Conservation (phyloP, 1,140 invertebrate genomes). For the Solenopsis fugax region DNA sequence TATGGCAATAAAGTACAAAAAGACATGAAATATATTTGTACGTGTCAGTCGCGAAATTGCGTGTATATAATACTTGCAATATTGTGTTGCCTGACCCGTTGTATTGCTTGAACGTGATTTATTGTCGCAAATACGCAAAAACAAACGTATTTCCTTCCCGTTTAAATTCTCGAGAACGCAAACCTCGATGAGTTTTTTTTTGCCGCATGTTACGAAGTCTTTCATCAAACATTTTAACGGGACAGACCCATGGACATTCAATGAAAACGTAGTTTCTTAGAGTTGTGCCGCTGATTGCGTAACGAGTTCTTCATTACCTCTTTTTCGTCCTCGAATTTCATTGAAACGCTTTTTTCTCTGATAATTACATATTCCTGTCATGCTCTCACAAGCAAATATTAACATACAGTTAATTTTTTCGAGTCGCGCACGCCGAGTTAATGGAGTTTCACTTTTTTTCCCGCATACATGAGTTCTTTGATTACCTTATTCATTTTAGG, state of each 20-base stretch:
- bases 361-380: constrained; percentile 26
- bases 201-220: not conserved
- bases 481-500: not conserved
- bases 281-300: constrained; percentile 8
- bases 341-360: constrained; percentile 14
- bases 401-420: constrained; percentile 14
- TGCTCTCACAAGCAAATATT: constrained; percentile 43
- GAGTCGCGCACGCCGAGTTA: constrained; percentile 25
- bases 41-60: not conserved
- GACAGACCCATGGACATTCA: constrained; percentile 1
- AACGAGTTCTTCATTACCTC: constrained; percentile 36
- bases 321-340: constrained; percentile 25
- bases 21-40: not conserved
- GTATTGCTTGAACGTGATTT: constrained; percentile 8
- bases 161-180: constrained; percentile 22
- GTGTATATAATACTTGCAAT: not conserved
- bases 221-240: constrained; percentile 40
- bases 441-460: constrained; percentile 17
- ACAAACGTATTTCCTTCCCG: constrained; percentile 27
- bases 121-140: constrained; percentile 33
- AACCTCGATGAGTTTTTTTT: not conserved
- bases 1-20: constrained; percentile 5
- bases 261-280: constrained; percentile 34
- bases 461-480: not conserved
- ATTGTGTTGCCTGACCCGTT: not conserved